Evolutionary conservation across 1,140 invertebrate genomes (phyloP).

Genomic region (Hyles euphorbiae): DNA sequence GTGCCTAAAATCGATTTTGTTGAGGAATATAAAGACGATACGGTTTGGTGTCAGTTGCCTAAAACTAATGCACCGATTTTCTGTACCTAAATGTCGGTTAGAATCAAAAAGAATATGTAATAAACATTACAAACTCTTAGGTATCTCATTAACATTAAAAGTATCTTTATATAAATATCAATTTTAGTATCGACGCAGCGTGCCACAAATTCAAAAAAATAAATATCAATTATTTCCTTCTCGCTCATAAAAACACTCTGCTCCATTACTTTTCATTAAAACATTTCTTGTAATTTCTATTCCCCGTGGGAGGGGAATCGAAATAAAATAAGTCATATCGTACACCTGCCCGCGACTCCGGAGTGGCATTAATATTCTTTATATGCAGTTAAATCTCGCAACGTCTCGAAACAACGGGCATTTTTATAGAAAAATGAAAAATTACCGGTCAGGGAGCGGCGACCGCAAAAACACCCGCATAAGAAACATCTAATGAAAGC

Average conservation of each 20-base stretch:
- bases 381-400: conserved; percentile 70
- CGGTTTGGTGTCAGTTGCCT: no score
- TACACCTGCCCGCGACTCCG: conserved; percentile 55
- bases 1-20: no score
- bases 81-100: no score
- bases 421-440: conserved; percentile 70
- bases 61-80: no score
- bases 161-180: no score
- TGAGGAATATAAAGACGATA: no score
- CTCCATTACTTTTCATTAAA: conserved; percentile 50
- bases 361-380: conserved; percentile 69
- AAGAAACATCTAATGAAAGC: conserved; percentile 75
- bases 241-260: conserved; percentile 15
- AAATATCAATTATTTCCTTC: no score
- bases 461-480: conserved; percentile 67
- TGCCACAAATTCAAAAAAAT: no score
- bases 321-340: conserved; percentile 63
- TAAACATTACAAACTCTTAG: no score
- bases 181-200: no score
- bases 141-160: no score
- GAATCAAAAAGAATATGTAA: no score
- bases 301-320: conserved; percentile 47
- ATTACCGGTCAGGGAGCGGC: conserved; percentile 72
- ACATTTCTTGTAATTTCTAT: conserved; percentile 44
- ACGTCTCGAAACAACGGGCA: conserved; percentile 55